Conservation (phyloP, 2,113 vertebrate genomes). For the Amphilophus citrinellus region DNA sequence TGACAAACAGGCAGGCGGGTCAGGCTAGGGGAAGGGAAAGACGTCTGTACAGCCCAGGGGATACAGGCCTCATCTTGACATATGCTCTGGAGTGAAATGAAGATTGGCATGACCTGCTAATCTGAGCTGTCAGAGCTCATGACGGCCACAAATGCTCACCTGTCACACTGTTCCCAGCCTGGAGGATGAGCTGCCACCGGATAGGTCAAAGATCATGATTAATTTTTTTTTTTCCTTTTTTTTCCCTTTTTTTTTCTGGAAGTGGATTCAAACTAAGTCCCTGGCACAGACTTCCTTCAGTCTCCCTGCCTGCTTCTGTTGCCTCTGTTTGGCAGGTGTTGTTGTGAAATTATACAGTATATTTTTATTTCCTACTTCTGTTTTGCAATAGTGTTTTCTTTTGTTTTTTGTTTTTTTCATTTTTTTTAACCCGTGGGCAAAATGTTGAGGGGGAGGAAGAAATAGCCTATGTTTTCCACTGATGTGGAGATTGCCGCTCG, state of each 20-base stretch:
- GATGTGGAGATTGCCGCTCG: conserved; percentile 12
- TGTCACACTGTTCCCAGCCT: conserved; percentile 62
- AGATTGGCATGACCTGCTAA: conserved; percentile 78
- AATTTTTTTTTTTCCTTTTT: conserved; percentile 33
- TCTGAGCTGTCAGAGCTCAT: conserved; percentile 77
- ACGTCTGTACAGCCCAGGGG: conserved; percentile 66
- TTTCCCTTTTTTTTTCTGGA: conserved; percentile 16
- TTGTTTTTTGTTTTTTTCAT: background rate
- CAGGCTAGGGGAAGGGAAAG: conserved; percentile 45
- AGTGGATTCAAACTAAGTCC: conserved; percentile 43
- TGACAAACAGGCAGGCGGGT: conserved; percentile 69
- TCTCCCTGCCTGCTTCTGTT: conserved; percentile 23
- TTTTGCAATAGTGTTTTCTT: background rate
- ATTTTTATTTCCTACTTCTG: conserved; percentile 10
- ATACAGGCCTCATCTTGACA: conserved; percentile 73
- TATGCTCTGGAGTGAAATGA: conserved; percentile 79
- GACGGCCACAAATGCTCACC: conserved; percentile 67
- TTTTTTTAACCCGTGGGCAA: conserved; percentile 30
- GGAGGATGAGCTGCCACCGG: conserved; percentile 68
- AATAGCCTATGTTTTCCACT: conserved; percentile 21
- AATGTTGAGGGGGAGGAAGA: conserved; percentile 60
- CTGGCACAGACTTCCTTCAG: conserved; percentile 26
- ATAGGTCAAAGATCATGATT: conserved; percentile 73
- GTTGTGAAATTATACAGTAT: background rate
- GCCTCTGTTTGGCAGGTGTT: conserved; percentile 11